These are phyloP conservation scores for Alethe diademata DNA, from an alignment of 2,113 vertebrate genomes.

Conservation along the genomic window DNA sequence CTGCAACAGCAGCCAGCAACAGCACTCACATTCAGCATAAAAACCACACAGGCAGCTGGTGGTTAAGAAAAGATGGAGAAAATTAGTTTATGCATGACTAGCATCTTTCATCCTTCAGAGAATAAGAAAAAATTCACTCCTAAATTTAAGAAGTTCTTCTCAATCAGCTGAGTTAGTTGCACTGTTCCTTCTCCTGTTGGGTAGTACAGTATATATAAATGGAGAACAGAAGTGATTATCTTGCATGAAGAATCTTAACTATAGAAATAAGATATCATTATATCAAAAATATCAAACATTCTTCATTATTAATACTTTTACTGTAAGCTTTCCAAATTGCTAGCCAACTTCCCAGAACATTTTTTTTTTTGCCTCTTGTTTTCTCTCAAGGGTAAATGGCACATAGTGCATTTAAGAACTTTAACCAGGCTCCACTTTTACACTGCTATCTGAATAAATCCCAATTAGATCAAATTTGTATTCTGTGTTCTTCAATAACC, in stretches of 20 bases:
- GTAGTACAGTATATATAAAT: neutral
- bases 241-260: neutral
- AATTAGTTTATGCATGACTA: neutral
- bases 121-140: neutral
- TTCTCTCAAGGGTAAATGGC: neutral
- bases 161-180: neutral
- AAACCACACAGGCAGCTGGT: neutral
- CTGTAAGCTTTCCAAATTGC: neutral
- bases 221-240: neutral
- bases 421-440: neutral
- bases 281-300: neutral
- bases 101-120: neutral
- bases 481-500: neutral
- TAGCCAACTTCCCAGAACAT: neutral
- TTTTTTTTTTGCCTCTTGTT: neutral
- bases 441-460: neutral
- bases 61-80: neutral
- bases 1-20: neutral
- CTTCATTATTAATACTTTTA: neutral
- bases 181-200: neutral
- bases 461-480: neutral
- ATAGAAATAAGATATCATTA: neutral
- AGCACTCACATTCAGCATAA: neutral
- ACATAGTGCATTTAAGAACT: neutral
- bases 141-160: neutral